Evolutionary conservation across 2,888 invertebrate genomes (phyloP), one percentile per base, ranked within the genome.

Genomic region (Lepidochitona cinerea): DNA sequence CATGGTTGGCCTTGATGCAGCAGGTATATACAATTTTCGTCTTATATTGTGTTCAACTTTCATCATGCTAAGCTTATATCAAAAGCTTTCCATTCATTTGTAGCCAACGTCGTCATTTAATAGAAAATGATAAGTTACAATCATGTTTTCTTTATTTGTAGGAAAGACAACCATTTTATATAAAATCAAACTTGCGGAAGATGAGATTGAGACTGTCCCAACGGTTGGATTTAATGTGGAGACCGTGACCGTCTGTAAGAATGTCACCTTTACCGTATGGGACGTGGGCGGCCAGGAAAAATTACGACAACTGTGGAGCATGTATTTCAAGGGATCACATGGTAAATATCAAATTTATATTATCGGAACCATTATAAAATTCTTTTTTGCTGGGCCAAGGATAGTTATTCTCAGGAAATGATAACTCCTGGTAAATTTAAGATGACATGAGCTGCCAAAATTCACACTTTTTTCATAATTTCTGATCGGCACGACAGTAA

Each of bases 201-300:
- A 59, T 2, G 66, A 35, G 12, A 37, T 66, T n/a, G 37, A 35
- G 23, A 66, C 66, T 2, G 29, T 66, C 14, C 66, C 66, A 4
- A 66, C 66, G 3, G 66, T 66, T 4, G 66, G 66, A n/a, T 66
- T 66, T 26, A 66, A 87, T 73, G 84, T 66, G 9, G 66, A 66
- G 66, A 66, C 37, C 29, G 36, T 66, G 2, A 66, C 66, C 29
- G 66, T 66, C 4, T 66, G 66, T 36, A 35, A 66, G 37, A 37
- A 37, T 18, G 66, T 66, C 9, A 66, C 66, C 12, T 66, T 66
- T 37, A 66, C 66, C 2, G 66, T 66, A 36, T 66, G 66, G 66
- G 66, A 66, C 18, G 66, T 87, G n/a, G 87, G 87, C n/a, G 87
- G 87, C 29, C 87, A 87, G 73, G 79, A 82, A 65, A 84, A 79